Evolutionary conservation across 2,113 vertebrate genomes (phyloP).

Genomic region (Sitta europaea): DNA sequence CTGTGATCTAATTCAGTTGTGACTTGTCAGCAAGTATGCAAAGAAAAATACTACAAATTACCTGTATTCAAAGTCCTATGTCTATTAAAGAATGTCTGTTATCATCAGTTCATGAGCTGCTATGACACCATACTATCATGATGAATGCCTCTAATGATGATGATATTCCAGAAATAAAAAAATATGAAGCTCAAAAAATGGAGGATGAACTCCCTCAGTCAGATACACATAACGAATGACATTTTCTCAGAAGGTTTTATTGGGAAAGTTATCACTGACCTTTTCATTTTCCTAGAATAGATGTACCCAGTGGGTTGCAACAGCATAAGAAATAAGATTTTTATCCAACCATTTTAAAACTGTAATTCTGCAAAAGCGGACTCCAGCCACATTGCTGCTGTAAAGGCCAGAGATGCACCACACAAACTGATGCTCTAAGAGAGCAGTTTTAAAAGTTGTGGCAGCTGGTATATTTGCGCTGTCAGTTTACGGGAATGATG

Average conservation of each 20-base stretch:
- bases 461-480: neutral
- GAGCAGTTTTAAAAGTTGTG: neutral
- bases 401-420: neutral
- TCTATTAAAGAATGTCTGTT: neutral
- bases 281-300: constrained; percentile 56
- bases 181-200: neutral
- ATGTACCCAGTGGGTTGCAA: constrained; percentile 26
- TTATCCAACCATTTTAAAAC: neutral
- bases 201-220: neutral
- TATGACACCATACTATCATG: neutral
- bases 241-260: constrained; percentile 47
- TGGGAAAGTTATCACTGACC: constrained; percentile 44
- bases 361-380: neutral
- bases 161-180: constrained; percentile 22
- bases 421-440: neutral
- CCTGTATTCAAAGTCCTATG: neutral
- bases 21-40: neutral
- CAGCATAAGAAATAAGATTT: constrained; percentile 45
- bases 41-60: neutral
- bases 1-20: neutral
- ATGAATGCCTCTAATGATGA: neutral
- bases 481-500: neutral
- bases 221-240: neutral
- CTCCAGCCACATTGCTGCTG: neutral
- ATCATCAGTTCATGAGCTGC: neutral